A percentile compares a stretch with the other conserved stretches of the same genome.
These are phyloP conservation scores for Drosophila mimica DNA, from an alignment of 2,888 invertebrate genomes.

Conservation along the genomic window DNA sequence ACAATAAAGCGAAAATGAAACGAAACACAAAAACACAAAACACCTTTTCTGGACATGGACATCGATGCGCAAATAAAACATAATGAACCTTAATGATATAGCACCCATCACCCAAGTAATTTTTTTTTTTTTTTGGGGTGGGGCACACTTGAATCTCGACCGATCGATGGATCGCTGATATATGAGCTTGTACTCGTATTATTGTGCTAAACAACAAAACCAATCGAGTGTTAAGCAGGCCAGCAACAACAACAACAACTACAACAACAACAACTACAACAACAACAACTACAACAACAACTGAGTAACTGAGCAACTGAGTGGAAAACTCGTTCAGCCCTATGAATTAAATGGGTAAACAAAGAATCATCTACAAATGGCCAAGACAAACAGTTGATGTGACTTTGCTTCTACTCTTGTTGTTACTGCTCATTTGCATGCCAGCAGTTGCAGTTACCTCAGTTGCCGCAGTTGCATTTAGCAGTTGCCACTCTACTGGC, in stretches of 20 bases:
- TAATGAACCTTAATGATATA: conserved; percentile 78
- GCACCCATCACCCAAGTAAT: conserved; percentile 40
- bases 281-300: conserved; percentile 13
- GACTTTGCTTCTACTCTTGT: conserved; percentile 63
- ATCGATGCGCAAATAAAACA: conserved; percentile 69
- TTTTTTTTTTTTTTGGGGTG: conserved; percentile 34
- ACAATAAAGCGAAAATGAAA: conserved; percentile 72
- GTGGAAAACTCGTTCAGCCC: conserved; percentile 54
- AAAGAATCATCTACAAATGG: conserved; percentile 65
- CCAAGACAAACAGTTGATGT: conserved; percentile 62
- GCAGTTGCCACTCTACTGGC: conserved; percentile 44
- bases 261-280: conserved; percentile 15
- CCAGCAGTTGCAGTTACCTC: conserved; percentile 40
- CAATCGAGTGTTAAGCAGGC: conserved; percentile 78
- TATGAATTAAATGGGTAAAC: conserved; percentile 67
- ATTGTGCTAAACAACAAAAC: conserved; percentile 78
- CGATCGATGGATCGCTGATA: conserved; percentile 52
- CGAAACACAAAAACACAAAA: conserved; percentile 63
- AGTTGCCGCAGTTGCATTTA: conserved; percentile 45
- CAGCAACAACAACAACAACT: conserved; percentile 44
- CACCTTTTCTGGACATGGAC: conserved; percentile 68
- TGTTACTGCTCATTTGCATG: conserved; percentile 80
- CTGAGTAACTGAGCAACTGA: conserved; percentile 25
- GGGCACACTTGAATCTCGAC: conserved; percentile 43
- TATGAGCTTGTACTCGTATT: conserved; percentile 48